These are phyloP conservation scores for Polyodon spathula DNA, from an alignment of 2,113 vertebrate species.

Conservation along the genomic window DNA sequence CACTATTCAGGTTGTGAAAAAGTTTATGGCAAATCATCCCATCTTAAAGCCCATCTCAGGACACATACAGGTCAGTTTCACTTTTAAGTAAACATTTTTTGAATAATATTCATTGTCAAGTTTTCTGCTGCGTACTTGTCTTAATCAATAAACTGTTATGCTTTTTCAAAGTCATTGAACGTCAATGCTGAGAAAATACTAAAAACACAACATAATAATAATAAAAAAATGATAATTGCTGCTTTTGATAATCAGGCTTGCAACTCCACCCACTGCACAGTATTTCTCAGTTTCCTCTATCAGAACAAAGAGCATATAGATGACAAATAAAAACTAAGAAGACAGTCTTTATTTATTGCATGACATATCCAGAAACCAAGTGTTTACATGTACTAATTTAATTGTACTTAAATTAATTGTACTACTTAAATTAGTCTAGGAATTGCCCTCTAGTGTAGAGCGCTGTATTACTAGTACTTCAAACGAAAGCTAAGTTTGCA, in stretches of 20 bases:
- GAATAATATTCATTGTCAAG: conserved; percentile 18
- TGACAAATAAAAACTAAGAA: no score
- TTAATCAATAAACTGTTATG: no score
- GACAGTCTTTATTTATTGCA: no score
- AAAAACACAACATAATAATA: neutral
- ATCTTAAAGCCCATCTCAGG: conserved; percentile 97
- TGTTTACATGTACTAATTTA: no score
- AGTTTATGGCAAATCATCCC: conserved; percentile 98
- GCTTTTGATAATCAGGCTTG: neutral
- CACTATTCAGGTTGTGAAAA: conserved; percentile 96
- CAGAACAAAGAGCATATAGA: conserved; percentile 7
- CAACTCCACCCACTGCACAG: conserved; percentile 15
- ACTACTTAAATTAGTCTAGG: no score
- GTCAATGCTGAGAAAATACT: neutral
- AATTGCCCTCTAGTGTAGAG: no score
- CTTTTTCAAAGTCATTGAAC: neutral
- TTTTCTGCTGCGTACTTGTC: no score
- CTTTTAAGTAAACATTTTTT: conserved; percentile 39
- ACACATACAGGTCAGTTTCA: conserved; percentile 96
- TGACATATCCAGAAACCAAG: no score
- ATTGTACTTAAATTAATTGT: no score
- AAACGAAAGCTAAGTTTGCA: no score
- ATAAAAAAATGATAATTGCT: neutral
- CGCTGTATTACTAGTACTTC: no score
- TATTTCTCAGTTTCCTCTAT: neutral